Percentiles rank a stretch among this genome's conserved stretches.
Evolutionary conservation across 2,797 vertebrate species (phyloP).

Genomic region (Octomys mimax): DNA sequence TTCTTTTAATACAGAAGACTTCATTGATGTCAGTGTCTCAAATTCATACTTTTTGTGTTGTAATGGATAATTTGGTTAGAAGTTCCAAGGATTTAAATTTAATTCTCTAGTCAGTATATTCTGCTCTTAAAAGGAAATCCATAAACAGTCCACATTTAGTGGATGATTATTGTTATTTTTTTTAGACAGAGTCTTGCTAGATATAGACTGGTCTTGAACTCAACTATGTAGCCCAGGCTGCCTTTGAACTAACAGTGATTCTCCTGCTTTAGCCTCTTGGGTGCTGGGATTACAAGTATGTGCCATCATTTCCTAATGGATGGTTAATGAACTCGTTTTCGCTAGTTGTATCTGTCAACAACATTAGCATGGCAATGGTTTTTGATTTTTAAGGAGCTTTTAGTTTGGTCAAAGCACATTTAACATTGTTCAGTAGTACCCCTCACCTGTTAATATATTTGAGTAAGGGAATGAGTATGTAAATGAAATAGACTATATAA

Average conservation of each 20-base stretch:
- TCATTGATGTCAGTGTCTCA: not conserved
- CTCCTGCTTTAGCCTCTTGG: not conserved
- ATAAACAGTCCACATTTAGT: not conserved
- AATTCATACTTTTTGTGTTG: not conserved
- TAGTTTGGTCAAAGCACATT: conserved; percentile 15
- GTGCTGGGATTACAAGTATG: not conserved
- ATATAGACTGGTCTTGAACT: not conserved
- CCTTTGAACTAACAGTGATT: not conserved
- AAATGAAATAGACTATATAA: not conserved
- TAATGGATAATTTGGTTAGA: conserved; percentile 26
- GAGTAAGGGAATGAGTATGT: not conserved
- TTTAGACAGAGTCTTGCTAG: not conserved
- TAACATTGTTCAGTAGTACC: not conserved
- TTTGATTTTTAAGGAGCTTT: conserved; percentile 39
- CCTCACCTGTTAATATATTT: not conserved
- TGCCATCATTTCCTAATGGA: not conserved
- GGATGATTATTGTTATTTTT: not conserved
- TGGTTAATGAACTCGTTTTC: not conserved
- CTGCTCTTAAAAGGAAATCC: conserved; percentile 7
- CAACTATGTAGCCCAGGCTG: not conserved
- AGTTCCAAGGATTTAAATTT: conserved; percentile 31
- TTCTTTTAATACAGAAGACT: not conserved
- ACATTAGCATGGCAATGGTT: not conserved
- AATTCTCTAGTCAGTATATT: not conserved
- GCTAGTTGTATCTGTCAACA: not conserved